Base-by-base conservation (phyloP, 2,888 invertebrate genomes). In the Andrena praecox region DNA sequence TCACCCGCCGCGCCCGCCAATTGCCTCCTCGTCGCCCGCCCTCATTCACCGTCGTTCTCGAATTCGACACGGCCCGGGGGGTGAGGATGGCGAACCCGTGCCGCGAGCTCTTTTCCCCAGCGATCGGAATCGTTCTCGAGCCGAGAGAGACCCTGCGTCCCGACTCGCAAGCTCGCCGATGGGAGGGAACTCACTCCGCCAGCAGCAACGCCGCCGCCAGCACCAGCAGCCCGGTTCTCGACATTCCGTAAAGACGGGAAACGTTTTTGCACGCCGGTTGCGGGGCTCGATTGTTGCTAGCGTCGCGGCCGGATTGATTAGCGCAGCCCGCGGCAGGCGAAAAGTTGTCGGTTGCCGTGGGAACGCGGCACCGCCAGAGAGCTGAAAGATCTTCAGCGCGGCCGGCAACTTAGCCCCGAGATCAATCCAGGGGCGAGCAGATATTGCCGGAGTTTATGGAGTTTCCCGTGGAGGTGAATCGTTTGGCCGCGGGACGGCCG, bases 31-130 rank as follows among this genome's bases (percentile, higher is more conserved):
- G 33, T 75, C 71, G 67, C 78, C 73, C 63, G 78, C 59, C 80
- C 84, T 87, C 89, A 87, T 86, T 88, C 87, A 88, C 88, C 87
- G 80, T 33, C 82, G 63, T 80, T 77, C 77, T 68, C 67, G 68
- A 54, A 70, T 63, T 63, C 74, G 50, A 59, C 62, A 67, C 70
- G 62, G 54, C 48, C 64, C 24, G 31, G 48, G 31, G 48, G 42
- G 20, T 12, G 29, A 31, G 50, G 63, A 64, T 48, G 54, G 64
- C n/a, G 52, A 74, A 66, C 59, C 60, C 62, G 33, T 7, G 48
- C 24, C 24, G 59, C 69, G 42, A 50, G 68, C 42, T 71, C 54
- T 66, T 62, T 69, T n/a, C n/a, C 56, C 77, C 66, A 31, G 42
- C 29, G 60, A 76, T 68, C 56, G 56, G 33, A 76, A 72, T 48